Conservation (phyloP, 2,113 vertebrate genomes). For the Muscicapa adusta region DNA sequence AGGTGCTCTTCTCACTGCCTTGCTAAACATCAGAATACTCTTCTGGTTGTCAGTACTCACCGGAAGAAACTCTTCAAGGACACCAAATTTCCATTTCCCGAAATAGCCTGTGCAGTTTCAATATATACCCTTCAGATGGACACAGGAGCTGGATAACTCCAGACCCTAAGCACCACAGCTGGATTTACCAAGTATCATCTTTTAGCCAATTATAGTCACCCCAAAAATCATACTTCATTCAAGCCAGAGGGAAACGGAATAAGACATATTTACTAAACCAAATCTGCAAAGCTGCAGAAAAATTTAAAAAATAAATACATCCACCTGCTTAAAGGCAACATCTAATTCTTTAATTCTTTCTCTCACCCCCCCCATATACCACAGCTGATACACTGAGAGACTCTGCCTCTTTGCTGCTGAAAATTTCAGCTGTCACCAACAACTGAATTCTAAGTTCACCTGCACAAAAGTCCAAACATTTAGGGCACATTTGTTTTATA, state of each 20-base stretch:
- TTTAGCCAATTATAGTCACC: neutral
- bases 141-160: neutral
- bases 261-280: neutral
- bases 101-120: neutral
- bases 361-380: neutral
- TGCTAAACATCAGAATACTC: neutral
- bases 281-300: neutral
- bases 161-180: neutral
- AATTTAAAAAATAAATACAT: neutral
- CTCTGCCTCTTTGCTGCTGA: neutral
- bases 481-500: neutral
- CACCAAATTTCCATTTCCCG: neutral
- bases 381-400: neutral
- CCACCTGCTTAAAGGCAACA: neutral
- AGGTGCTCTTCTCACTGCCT: neutral
- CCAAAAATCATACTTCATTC: neutral
- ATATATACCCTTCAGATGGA: neutral
- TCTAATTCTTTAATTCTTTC: neutral
- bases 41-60: neutral
- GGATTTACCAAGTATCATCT: neutral
- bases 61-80: neutral
- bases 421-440: neutral
- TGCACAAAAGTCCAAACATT: neutral
- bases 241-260: neutral
- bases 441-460: neutral